Percentiles rank a stretch among this genome's conserved stretches.
phyloP scores from a whole-genome alignment of 2,113 vertebrate species.

The Thamnaconus septentrionalis region DNA sequence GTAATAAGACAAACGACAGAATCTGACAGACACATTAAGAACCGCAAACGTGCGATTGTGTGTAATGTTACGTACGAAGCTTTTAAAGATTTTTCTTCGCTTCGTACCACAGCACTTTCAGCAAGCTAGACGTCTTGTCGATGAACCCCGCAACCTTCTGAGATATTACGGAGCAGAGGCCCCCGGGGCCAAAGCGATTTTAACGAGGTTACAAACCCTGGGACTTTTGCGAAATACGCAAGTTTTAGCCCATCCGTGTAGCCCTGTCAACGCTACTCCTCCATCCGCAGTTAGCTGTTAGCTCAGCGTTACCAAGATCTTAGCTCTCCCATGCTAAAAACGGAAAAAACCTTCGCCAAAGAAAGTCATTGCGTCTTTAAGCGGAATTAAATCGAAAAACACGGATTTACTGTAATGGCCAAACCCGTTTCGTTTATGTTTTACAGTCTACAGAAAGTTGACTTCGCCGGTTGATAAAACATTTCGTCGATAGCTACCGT shows the following conservation, averaged over 20 bases:
- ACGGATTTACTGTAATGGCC: background rate
- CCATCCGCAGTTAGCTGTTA: constrained; percentile 1
- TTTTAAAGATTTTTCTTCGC: constrained; percentile 28
- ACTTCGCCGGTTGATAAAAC: constrained; percentile 1
- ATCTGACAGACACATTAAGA: no score
- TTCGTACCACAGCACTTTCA: background rate
- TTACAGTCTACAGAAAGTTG: background rate
- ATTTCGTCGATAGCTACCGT: constrained; percentile 20
- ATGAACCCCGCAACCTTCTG: constrained; percentile 8
- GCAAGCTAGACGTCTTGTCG: background rate
- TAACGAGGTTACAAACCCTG: no score
- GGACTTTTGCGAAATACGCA: background rate
- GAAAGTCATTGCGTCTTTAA: background rate
- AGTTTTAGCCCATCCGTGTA: constrained; percentile 2
- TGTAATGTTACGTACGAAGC: no score
- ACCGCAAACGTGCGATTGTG: no score
- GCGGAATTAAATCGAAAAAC: background rate
- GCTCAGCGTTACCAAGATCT: background rate
- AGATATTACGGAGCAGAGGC: constrained; percentile 12
- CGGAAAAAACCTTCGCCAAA: no score
- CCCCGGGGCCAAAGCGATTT: background rate
- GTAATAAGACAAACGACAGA: no score
- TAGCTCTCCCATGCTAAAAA: background rate
- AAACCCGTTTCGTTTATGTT: background rate
- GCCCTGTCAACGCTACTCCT: constrained; percentile 15